A percentile compares a stretch with the other conserved stretches of the same genome.
Evolutionary conservation across 2,797 vertebrate genomes (phyloP).

Genomic region (Coracias cyanogaster): DNA sequence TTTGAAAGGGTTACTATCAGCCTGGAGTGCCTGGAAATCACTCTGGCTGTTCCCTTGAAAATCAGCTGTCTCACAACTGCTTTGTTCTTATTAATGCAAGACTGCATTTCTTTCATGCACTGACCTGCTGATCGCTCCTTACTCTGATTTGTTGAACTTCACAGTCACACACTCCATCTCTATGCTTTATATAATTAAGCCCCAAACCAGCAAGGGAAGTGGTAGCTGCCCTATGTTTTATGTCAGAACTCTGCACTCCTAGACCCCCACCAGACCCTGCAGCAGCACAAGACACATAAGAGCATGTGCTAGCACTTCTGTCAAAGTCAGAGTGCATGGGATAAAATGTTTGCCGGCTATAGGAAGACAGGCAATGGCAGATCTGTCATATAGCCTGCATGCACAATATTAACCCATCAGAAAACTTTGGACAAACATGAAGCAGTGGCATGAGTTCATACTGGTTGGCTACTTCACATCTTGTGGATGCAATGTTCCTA

Average conservation of each 20-base stretch:
- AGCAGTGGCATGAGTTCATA: fast-evolving
- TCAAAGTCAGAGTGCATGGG: fast-evolving
- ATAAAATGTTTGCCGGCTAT: neutral
- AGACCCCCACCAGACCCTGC: neutral
- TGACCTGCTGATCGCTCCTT: neutral
- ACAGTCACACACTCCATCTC: fast-evolving
- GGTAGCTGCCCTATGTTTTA: neutral
- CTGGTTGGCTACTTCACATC: neutral
- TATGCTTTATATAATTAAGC: neutral
- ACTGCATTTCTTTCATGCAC: neutral
- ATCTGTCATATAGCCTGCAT: neutral
- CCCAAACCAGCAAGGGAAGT: neutral
- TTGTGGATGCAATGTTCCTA: neutral
- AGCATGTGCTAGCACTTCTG: fast-evolving
- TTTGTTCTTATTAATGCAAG: neutral
- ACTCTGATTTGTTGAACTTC: neutral
- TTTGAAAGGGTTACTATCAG: fast-evolving
- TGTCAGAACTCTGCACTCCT: fast-evolving
- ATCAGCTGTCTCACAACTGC: neutral
- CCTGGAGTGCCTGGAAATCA: fast-evolving
- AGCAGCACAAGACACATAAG: neutral
- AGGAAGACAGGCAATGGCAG: fast-evolving
- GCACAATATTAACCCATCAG: neutral
- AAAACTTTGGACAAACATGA: neutral
- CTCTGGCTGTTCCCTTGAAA: neutral